Base-by-base conservation (phyloP, 2,888 invertebrate species). In the Agrochola lychnidis region DNA sequence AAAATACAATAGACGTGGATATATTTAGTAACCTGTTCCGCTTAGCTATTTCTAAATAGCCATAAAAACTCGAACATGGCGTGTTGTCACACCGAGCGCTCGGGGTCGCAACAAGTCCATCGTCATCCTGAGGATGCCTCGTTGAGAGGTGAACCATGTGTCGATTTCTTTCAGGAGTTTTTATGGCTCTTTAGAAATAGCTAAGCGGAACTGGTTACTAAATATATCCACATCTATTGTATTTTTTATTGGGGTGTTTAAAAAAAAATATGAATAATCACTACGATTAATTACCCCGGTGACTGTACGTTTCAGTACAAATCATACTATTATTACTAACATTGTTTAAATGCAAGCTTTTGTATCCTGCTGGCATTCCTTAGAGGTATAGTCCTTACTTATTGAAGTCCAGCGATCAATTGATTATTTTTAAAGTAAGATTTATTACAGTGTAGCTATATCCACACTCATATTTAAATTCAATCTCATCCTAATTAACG, bases 401-500 rank as follows among this genome's bases (percentile, higher is more conserved):
- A 40, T 42, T n/a, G n/a, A 40, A n/a, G 9, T 19, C 12, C 48
- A 48, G 7, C 25, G 19, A 30, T 67, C 12, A 42, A 56, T 69
- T 56, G 30, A 56, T 25, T 42, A 59, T 71, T 61, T 67, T 74
- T 30, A 6, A n/a, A n/a, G 0, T 14, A 51, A 42, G 2, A 67
- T 45, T 22, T 42, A 67, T 25, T 19, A 4, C 59, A 76, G n/a
- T 12, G 12, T 16, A 30, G 22, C n/a, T 40, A 53, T 53, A 73
- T 40, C 12, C 22, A 53, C 45, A 78, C 68, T 69, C 59, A 76
- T 66, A 84, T 76, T 73, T 70, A 79, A 87, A 76, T 87, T 78
- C 69, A 87, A 87, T 81, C 79, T 64, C 42, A 25, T 69, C 73
- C 81, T 85, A 87, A 84, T 85, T 88, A 88, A 87, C 59, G 75